Evolutionary conservation across 2,113 vertebrate species (phyloP).

Genomic region (Megaceryle maxima): DNA sequence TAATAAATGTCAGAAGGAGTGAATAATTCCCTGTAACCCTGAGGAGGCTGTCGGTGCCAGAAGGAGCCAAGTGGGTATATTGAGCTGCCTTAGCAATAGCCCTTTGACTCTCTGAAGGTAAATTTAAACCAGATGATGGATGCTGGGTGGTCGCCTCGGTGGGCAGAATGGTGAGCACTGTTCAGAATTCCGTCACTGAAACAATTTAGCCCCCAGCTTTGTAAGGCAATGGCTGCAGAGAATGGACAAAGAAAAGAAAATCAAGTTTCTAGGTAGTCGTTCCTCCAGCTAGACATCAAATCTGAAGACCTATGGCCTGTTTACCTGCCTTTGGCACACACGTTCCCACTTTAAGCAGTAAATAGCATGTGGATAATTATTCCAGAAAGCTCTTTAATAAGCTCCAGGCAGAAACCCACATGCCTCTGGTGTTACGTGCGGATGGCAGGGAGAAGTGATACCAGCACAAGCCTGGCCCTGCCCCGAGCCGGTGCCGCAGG

Average conservation of each 20-base stretch:
- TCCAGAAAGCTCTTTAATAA: neutral
- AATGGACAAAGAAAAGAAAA: neutral
- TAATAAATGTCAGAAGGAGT: constrained; percentile 62
- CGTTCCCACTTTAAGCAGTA: neutral
- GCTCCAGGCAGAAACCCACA: neutral
- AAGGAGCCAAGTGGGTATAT: constrained; percentile 3
- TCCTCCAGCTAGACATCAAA: neutral
- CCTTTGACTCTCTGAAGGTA: constrained; percentile 51
- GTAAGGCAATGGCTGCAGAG: neutral
- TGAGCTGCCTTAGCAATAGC: constrained; percentile 23
- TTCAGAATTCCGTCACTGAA: neutral
- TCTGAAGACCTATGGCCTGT: neutral
- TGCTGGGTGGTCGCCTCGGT: constrained; percentile 43
- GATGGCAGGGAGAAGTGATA: neutral
- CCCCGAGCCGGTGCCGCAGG: neutral
- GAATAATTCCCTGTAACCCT: constrained; percentile 62
- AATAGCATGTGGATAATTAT: neutral
- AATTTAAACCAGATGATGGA: constrained; percentile 40
- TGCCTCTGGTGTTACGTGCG: neutral
- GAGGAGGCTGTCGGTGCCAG: constrained; percentile 44
- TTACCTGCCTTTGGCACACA: neutral
- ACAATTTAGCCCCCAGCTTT: neutral
- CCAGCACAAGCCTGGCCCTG: constrained; percentile 40
- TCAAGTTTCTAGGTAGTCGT: neutral
- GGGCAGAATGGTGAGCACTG: constrained; percentile 37